Percentiles rank a stretch among this genome's conserved stretches.
Evolutionary conservation across 1,140 invertebrate species (phyloP).

Genomic region (Anagrus nilaparvatae): DNA sequence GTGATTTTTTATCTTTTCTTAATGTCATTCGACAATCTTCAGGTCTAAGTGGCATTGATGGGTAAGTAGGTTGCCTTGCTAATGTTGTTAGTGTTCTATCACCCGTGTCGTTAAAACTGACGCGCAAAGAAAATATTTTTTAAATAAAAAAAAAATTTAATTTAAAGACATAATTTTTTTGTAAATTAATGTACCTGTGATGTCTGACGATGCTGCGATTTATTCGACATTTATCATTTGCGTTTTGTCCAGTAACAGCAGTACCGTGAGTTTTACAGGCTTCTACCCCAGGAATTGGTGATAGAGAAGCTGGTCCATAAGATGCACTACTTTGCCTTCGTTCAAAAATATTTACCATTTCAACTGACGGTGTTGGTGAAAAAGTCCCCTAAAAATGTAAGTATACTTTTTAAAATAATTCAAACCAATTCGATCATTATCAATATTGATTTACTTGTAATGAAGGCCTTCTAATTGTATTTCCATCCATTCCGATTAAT

Average conservation of each 20-base stretch:
- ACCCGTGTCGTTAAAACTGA: slow-evolving; percentile 40
- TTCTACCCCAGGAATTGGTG: slow-evolving; percentile 38
- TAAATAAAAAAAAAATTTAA: too few species aligned
- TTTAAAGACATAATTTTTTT: background rate
- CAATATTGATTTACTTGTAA: slow-evolving; percentile 35
- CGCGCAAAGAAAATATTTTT: background rate
- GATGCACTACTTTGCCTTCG: slow-evolving; percentile 36
- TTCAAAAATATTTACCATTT: slow-evolving; percentile 39
- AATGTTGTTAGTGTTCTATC: slow-evolving; percentile 37
- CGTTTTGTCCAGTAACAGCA: slow-evolving; percentile 31
- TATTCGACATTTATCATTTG: slow-evolving; percentile 39
- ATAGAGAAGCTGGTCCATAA: slow-evolving; percentile 37
- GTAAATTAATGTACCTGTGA: slow-evolving; percentile 30
- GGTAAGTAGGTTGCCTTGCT: slow-evolving; percentile 37
- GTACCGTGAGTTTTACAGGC: slow-evolving; percentile 41
- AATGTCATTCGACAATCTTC: slow-evolving; percentile 33
- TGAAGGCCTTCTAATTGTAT: slow-evolving; percentile 34
- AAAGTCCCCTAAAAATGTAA: slow-evolving; percentile 32
- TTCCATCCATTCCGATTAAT: slow-evolving; percentile 39
- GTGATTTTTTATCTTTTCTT: slow-evolving; percentile 24
- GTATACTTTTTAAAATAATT: background rate
- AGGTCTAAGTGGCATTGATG: slow-evolving; percentile 37
- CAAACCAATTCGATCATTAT: background rate
- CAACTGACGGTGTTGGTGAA: slow-evolving; percentile 41
- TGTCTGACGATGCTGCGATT: slow-evolving; percentile 41